These are phyloP conservation scores for Tenodera sinensis DNA, from an alignment of 2,888 invertebrate genomes.

Conservation along the genomic window DNA sequence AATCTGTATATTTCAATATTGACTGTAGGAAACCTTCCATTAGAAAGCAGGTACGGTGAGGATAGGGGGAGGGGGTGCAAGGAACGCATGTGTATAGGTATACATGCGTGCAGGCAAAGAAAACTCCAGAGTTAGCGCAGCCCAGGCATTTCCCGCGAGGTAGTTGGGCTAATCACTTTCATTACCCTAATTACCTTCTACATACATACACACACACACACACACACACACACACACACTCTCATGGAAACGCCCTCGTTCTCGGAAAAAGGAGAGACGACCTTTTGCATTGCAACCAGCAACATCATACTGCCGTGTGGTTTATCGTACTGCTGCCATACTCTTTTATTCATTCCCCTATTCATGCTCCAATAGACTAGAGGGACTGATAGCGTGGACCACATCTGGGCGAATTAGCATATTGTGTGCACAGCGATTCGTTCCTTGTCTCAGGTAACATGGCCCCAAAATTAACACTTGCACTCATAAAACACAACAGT, in stretches of 20 bases:
- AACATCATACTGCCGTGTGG: neutral
- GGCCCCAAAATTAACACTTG: neutral
- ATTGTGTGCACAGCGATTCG: neutral
- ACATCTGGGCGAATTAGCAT: neutral
- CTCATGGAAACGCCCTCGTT: constrained; percentile 10
- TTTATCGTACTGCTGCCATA: neutral
- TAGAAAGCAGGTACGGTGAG: neutral
- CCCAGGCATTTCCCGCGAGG: neutral
- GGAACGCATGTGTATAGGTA: neutral
- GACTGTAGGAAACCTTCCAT: neutral
- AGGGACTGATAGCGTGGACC: neutral
- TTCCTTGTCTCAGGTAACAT: neutral
- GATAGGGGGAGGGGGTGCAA: neutral
- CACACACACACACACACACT: too few species aligned
- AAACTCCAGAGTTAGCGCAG: neutral
- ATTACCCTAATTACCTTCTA: constrained; percentile 24
- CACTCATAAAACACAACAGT: too few species aligned
- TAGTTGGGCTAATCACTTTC: constrained; percentile 21
- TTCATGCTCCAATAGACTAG: neutral
- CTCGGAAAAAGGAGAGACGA: neutral
- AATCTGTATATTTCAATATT: neutral
- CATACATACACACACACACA: too few species aligned
- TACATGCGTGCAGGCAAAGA: neutral
- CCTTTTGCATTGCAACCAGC: constrained; percentile 2
- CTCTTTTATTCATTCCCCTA: constrained; percentile 6